Evolutionary conservation across 2,797 vertebrate species (phyloP).

Genomic region (Setipinna tenuifilis): DNA sequence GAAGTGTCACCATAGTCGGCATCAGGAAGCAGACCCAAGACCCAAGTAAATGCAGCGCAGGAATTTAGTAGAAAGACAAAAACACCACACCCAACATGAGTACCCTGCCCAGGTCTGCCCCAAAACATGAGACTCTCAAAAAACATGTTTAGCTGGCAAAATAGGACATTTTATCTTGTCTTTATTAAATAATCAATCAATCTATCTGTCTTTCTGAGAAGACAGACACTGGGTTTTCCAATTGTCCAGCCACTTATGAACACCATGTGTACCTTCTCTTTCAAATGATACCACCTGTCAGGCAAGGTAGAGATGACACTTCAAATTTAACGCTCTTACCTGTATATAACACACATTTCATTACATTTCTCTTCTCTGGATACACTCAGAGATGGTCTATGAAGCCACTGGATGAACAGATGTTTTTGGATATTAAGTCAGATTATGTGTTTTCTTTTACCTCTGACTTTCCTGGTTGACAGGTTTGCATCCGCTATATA

Average conservation of each 20-base stretch:
- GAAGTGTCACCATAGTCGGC: background rate
- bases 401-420: background rate
- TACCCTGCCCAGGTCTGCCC: background rate
- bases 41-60: background rate
- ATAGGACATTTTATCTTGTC: background rate
- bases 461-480: background rate
- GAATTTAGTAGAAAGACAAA: constrained; percentile 27
- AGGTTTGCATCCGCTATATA: background rate
- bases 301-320: no score
- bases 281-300: no score
- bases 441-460: background rate
- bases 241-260: no score
- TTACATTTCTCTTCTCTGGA: background rate
- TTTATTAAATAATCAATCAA: no score
- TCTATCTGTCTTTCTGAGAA: no score
- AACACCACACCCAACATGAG: constrained; percentile 17
- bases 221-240: no score
- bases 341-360: no score
- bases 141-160: background rate
- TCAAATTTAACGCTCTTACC: no score
- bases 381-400: background rate
- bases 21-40: background rate
- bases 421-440: no score
- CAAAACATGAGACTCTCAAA: background rate
- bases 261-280: no score